Evolutionary conservation across 2,113 vertebrate species (phyloP).

Genomic region (Urocitellus parryii): DNA sequence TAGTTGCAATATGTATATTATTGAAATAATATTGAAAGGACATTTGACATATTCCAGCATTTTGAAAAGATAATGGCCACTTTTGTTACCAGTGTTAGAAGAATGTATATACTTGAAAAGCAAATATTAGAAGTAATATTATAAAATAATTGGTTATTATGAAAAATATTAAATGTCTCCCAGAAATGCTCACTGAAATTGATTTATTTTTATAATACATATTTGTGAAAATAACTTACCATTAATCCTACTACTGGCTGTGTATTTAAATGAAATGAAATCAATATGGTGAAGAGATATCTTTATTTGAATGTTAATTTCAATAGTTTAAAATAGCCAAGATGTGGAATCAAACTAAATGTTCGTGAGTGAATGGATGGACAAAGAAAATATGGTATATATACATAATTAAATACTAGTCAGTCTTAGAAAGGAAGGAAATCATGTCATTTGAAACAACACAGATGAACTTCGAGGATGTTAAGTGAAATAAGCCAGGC

Average conservation of each 20-base stretch:
- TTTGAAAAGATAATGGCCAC: slow-evolving; percentile 20
- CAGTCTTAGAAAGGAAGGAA: not conserved
- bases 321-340: not conserved
- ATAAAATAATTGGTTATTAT: not conserved
- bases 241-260: not conserved
- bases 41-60: not conserved
- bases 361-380: not conserved
- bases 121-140: not conserved
- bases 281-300: not conserved
- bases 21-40: not conserved
- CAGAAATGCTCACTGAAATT: not conserved
- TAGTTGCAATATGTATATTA: not conserved
- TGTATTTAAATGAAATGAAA: not conserved
- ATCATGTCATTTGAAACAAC: not conserved
- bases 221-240: not conserved
- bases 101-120: not conserved
- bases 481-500: not conserved
- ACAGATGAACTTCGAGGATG: not conserved
- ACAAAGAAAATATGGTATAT: not conserved
- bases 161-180: not conserved
- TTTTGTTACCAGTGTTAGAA: not conserved
- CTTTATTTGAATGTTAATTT: too few species aligned
- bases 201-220: not conserved
- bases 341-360: not conserved
- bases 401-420: not conserved